phyloP scores from a whole-genome alignment of 2,113 vertebrate genomes.

The Dicrurus megarhynchus region DNA sequence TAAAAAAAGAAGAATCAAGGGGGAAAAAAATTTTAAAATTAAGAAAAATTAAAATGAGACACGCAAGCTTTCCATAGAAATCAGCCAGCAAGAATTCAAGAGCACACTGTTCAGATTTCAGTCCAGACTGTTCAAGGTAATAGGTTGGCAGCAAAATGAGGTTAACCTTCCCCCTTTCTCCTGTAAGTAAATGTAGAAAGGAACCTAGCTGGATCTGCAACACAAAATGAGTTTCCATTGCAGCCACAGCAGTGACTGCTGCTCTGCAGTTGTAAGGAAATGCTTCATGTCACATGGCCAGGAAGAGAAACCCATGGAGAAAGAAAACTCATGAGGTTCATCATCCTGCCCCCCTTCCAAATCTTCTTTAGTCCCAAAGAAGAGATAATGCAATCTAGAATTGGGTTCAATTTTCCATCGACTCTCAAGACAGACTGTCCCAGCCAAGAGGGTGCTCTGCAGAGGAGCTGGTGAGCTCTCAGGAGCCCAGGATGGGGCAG shows the following conservation, averaged over 20 bases:
- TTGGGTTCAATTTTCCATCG: neutral
- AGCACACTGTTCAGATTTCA: neutral
- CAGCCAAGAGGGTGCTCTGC: neutral
- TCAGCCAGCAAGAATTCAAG: neutral
- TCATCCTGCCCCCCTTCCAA: neutral
- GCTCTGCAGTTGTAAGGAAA: neutral
- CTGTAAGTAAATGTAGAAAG: neutral
- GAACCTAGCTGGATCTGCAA: neutral
- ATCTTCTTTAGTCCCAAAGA: neutral
- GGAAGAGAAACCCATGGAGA: neutral
- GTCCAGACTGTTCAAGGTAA: neutral
- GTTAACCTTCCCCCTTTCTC: neutral
- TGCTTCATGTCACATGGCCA: neutral
- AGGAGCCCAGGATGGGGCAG: neutral
- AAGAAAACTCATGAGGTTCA: neutral
- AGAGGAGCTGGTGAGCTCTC: neutral
- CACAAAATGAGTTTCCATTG: neutral
- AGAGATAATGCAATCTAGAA: neutral
- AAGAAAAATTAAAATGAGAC: conserved; percentile 14
- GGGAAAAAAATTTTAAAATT: neutral
- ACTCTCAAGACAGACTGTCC: neutral
- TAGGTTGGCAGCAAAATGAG: neutral
- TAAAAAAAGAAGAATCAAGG: conserved; percentile 3
- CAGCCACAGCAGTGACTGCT: neutral
- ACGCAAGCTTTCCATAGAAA: neutral